Evolutionary conservation across 2,888 invertebrate species (phyloP), one percentile per base, ranked within the genome.

Genomic region (Mesoligia furuncula): DNA sequence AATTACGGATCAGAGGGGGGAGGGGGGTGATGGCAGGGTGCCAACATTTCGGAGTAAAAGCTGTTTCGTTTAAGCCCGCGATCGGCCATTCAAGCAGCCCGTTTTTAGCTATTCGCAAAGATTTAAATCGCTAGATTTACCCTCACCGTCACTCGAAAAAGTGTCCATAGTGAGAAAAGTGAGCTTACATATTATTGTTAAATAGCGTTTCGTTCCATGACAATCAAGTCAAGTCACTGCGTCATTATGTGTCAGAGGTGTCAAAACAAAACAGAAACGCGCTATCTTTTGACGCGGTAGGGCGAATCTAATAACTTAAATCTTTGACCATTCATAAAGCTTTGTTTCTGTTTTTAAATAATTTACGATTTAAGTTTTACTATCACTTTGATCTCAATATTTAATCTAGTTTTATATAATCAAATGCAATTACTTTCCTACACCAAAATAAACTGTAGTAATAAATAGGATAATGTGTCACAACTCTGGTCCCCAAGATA

Each of bases 1-100:
- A 87, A 90, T 91, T 88, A 89, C 80, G 86, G 83, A 90, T 90
- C 87, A 79, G 83, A 39, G 27, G 76, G 72, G 64, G 73, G 65
- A 20, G 3, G 7, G 36, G 85, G 75, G 31, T 61, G 61, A 70
- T 82, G 85, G 86, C 83, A 66, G 48, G 69, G 66, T 79, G 79
- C 83, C 85, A 86, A 83, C 74, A 82, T 79, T 84, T 83, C 59
- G 54, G 61, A 71, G 73, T 82, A 71, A 82, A 85, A 87, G 80
- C 78, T 79, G 78, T 86, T 79, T 71, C 72, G 71, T 80, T 81
- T 76, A 78, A 75, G 67, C 57, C 48, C 48, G 31, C 73, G 42
- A 77, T 77, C 36, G 62, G 54, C 72, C 65, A 76, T 83, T 75
- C 42, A 73, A 79, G 62, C 72, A 36, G 54, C 71, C 45, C 64